Conservation (phyloP, 2,888 invertebrate species). For the Philopedon plagiatum region DNA sequence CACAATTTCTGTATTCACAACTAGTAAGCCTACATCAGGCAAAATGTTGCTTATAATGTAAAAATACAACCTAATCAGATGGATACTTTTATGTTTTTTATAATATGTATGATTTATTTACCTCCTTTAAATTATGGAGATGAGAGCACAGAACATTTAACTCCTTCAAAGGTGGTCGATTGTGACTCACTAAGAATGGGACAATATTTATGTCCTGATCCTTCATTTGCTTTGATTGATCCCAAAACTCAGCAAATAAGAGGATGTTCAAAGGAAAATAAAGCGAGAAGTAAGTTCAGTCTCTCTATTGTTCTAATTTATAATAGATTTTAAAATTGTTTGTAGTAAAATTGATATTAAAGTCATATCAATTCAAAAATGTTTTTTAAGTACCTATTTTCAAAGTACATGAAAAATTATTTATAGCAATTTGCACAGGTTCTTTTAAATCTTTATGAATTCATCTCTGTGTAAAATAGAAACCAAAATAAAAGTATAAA, state of each 20-base stretch:
- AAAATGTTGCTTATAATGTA: not conserved
- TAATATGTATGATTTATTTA: constrained; percentile 3
- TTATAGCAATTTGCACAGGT: too few species aligned
- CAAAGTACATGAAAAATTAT: too few species aligned
- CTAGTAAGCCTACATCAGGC: too few species aligned
- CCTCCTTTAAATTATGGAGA: constrained; percentile 7
- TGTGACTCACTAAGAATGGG: constrained; percentile 83
- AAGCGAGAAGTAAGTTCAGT: constrained; percentile 78
- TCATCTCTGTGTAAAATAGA: too few species aligned
- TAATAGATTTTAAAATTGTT: too few species aligned
- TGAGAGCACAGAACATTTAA: constrained; percentile 3
- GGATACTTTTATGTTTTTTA: not conserved
- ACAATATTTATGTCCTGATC: constrained; percentile 88
- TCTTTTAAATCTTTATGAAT: too few species aligned
- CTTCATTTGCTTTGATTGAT: constrained; percentile 83
- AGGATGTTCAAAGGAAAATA: constrained; percentile 85
- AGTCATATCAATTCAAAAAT: too few species aligned
- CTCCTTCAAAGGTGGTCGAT: constrained; percentile 67
- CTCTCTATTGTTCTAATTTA: not conserved
- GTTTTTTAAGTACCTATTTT: too few species aligned
- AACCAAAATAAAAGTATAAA: too few species aligned
- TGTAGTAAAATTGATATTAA: too few species aligned
- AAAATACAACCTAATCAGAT: not conserved
- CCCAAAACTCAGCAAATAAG: constrained; percentile 88
- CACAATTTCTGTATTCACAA: too few species aligned